phyloP scores from a whole-genome alignment of 1,140 invertebrate genomes.

The Acromyrmex heyeri region DNA sequence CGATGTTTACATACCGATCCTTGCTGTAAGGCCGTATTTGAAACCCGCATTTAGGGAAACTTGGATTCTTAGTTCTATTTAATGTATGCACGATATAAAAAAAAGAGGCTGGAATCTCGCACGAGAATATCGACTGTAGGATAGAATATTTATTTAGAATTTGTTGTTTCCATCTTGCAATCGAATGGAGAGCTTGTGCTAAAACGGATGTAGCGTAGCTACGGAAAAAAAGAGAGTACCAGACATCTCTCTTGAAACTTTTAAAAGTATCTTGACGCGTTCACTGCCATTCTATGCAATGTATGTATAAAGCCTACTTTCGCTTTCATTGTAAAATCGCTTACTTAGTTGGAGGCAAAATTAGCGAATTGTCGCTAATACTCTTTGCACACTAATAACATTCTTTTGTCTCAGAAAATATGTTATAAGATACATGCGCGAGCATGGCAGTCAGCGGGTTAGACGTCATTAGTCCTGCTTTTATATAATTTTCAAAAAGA shows the following conservation, averaged over 20 bases:
- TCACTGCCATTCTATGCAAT: slow-evolving; percentile 76
- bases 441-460: slow-evolving; percentile 73
- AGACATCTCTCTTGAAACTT: slow-evolving; percentile 67
- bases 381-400: slow-evolving; percentile 36
- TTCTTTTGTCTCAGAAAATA: slow-evolving; percentile 55
- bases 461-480: slow-evolving; percentile 38
- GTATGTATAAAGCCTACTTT: slow-evolving; percentile 62
- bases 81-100: slow-evolving; percentile 43
- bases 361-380: slow-evolving; percentile 33
- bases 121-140: slow-evolving; percentile 43
- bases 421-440: slow-evolving; percentile 59
- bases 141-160: slow-evolving; percentile 59
- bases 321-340: slow-evolving; percentile 37
- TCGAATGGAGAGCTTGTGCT: slow-evolving; percentile 67
- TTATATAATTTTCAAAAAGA: neutral
- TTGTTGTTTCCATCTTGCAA: slow-evolving; percentile 65
- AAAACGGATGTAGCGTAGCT: slow-evolving; percentile 65
- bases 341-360: slow-evolving; percentile 30
- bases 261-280: slow-evolving; percentile 70
- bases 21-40: slow-evolving; percentile 62
- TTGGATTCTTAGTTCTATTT: slow-evolving; percentile 51
- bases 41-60: slow-evolving; percentile 60
- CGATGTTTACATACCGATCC: slow-evolving; percentile 53
- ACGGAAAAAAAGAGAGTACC: slow-evolving; percentile 37
- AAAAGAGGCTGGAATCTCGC: slow-evolving; percentile 33